Base-by-base conservation (phyloP, 2,797 vertebrate species). In the Distichodus sexfasciatus region DNA sequence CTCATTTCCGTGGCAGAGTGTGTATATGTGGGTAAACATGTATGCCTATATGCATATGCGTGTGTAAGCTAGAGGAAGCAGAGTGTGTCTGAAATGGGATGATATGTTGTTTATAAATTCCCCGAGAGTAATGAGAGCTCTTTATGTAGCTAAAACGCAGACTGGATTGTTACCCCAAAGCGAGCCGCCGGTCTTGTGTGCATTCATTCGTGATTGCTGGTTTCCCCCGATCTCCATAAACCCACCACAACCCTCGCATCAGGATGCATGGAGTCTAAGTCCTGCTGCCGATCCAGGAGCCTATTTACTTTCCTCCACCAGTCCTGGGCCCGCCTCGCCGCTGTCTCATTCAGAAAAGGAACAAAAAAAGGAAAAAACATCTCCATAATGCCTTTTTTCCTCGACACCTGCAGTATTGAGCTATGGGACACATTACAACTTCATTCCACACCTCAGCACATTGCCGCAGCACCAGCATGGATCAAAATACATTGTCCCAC, bases 161-260 rank as follows among this genome's bases (percentile, higher is more conserved):
- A 21, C 14, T 59, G 55, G 40, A 59, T 74, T 48, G 64, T 63
- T 69, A 48, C 48, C 53, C 60, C 29, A n/a, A 24, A 19, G 48
- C 61, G 14, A 9, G 53, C 35, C 47, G 65, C 65, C 15, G 19
- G 17, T 62, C 51, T 26, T 21, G 26, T 40, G 28, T 8, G 48
- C 66, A 75, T 73, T 73, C 55, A 75, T 74, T 72, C 70, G 71
- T 53, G 72, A 75, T 60, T 36, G 44, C 46, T 57, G 65, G 69
- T 50, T 68, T 67, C 29, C 9, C 51, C 28, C n/a, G n/a, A n/a
- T n/a, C 10, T 53, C 64, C 48, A 44, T 69, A 76, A 80, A 47
- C 48, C n/a, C 28, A 36, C 41, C 69, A 28, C 46, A 76, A 55
- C 33, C 59, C 40, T 26, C 28, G 51, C 21, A 66, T 70, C 40